Evolutionary conservation across 2,797 vertebrate species (phyloP).

Genomic region (Carapus acus): DNA sequence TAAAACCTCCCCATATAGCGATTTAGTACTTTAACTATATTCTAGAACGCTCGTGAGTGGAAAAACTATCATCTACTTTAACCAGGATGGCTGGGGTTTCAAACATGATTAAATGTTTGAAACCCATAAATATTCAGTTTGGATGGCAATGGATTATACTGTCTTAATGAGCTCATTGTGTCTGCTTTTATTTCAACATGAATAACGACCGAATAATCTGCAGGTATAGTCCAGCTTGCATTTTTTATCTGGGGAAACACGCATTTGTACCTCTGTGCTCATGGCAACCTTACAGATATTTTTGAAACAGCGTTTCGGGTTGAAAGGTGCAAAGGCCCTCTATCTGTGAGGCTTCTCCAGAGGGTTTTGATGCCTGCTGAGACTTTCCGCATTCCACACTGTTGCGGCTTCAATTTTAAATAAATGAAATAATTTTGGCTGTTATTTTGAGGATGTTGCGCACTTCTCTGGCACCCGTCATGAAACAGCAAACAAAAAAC

Average conservation of each 20-base stretch:
- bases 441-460: too few species aligned
- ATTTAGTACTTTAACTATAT: slow-evolving; percentile 24
- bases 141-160: not conserved
- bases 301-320: too few species aligned
- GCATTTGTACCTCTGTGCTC: not conserved
- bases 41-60: slow-evolving; percentile 7
- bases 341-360: slow-evolving; percentile 1
- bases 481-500: slow-evolving; percentile 12
- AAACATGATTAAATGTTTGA: too few species aligned
- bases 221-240: not conserved
- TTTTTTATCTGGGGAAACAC: not conserved
- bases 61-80: slow-evolving; percentile 1
- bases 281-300: slow-evolving; percentile 2
- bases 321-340: slow-evolving; percentile 2
- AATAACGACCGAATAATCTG: not conserved
- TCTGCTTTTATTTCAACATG: too few species aligned
- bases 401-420: not conserved
- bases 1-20: slow-evolving; percentile 56
- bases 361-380: not conserved
- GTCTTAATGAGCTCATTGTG: too few species aligned
- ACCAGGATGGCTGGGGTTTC: not conserved
- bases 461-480: slow-evolving; percentile 9
- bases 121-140: not conserved
- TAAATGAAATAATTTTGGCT: not conserved
- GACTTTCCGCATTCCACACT: not conserved